Base-by-base conservation (phyloP, 2,797 vertebrate genomes). In the Bradypodion pumilum region DNA sequence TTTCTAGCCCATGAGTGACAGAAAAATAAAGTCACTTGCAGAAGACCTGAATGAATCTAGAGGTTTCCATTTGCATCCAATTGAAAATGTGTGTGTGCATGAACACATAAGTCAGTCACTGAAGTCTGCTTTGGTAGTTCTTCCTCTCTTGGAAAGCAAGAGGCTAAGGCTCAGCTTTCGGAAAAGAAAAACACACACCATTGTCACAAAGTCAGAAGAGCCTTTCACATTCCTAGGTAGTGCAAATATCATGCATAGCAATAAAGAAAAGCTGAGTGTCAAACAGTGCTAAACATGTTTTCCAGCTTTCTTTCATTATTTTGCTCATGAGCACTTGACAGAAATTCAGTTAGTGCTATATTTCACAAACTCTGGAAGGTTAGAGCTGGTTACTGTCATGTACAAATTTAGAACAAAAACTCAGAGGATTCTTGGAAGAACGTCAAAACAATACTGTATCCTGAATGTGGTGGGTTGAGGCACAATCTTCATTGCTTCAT, bases 11-110 rank as follows among this genome's bases (percentile, higher is more conserved):
- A n/a, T n/a, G n/a, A n/a, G n/a, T n/a, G 56, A 89, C 23, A 84
- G 13, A 65, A 62, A 85, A 27, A 78, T 84, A 74, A 66, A 90
- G 49, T 86, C 82, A 87, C 59, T 84, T 66, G 62, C 9, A 63
- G 59, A 82, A 19, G 23, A 77, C 35, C 84, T 93, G 89, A 94
- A 90, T 75, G 40, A 89, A 92, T 85, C 88, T 88, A 90, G 87
- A 88, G 91, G 89, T 84, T 76, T 89, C 81, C 78, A 81, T 85
- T 88, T 68, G 29, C 66, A 32, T 8, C n/a, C 1, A 37, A 19
- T 77, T 10, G 56, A n/a, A 77, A 69, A 23, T 69, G 29, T 35
- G 15, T 29, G 65, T 77, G 59, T 85, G 9, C 27, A 27, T 62
- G 10, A 10, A 32, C 65, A 15, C 29, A n/a, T n/a, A 63, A 78